phyloP scores from a whole-genome alignment of 1,140 invertebrate species.

The Lysiphlebus fabarum region DNA sequence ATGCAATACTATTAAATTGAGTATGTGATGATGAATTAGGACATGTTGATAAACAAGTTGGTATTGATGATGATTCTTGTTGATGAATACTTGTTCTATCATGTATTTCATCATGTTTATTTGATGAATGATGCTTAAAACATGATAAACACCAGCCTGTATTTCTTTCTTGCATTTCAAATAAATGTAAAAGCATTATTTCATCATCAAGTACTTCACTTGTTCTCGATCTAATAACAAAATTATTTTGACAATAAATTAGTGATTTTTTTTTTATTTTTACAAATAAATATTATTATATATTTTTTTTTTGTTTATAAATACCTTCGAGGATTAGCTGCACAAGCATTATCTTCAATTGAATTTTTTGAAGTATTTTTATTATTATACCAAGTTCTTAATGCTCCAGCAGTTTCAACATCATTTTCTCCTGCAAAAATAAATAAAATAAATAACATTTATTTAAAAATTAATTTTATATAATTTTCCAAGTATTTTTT shows the following conservation, averaged over 20 bases:
- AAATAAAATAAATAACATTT: background rate
- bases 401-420: conserved; percentile 66
- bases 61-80: background rate
- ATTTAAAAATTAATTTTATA: background rate
- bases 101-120: conserved; percentile 28
- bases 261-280: conserved; percentile 2
- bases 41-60: background rate
- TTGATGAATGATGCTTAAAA: conserved; percentile 38
- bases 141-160: conserved; percentile 41
- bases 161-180: conserved; percentile 55
- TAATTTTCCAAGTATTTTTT: background rate
- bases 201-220: conserved; percentile 50
- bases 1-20: too few relatives aligned
- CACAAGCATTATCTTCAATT: background rate
- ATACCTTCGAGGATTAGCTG: background rate
- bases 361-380: background rate
- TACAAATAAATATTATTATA: too few relatives aligned
- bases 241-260: background rate
- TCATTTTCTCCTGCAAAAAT: conserved; percentile 67
- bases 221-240: conserved; percentile 31
- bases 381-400: conserved; percentile 42
- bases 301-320: too few relatives aligned
- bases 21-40: too few relatives aligned
- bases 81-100: background rate
- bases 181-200: conserved; percentile 56